phyloP scores from a whole-genome alignment of 2,113 vertebrate genomes.

The Rhombomys opimus region DNA sequence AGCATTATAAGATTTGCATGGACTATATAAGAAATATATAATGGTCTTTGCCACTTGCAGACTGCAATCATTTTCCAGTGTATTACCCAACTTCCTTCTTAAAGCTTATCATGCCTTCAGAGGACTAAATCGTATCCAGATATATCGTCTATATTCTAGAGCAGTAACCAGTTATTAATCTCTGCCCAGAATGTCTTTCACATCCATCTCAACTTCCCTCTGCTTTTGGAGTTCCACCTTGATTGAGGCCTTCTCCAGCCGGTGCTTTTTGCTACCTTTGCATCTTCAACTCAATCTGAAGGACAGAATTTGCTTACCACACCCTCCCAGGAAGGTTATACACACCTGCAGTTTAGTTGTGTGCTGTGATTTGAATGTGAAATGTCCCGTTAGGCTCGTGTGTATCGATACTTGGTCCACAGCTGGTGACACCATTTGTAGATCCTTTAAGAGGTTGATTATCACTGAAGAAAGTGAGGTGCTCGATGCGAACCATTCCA shows the following conservation, averaged over 20 bases:
- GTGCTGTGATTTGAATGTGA: background rate
- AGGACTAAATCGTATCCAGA: background rate
- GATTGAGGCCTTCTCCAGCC: background rate
- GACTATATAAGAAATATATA: background rate
- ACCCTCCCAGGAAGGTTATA: background rate
- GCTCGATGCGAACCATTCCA: background rate
- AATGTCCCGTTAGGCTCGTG: background rate
- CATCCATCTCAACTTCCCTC: background rate
- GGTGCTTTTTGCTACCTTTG: background rate
- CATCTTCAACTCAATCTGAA: background rate
- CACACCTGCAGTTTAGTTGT: background rate
- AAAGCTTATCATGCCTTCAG: constrained; percentile 33
- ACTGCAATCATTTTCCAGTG: constrained; percentile 37
- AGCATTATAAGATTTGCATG: background rate
- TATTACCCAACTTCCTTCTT: constrained; percentile 30
- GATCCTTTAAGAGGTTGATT: background rate
- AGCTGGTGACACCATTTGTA: background rate
- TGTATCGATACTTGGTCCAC: background rate
- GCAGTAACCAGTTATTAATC: background rate
- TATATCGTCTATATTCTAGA: constrained; percentile 16
- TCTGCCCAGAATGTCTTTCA: background rate
- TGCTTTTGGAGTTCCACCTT: background rate
- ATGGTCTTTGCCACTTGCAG: background rate
- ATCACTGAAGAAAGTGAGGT: background rate
- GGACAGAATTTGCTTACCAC: background rate